phyloP scores from a whole-genome alignment of 2,797 vertebrate genomes.

The Clamator glandarius region DNA sequence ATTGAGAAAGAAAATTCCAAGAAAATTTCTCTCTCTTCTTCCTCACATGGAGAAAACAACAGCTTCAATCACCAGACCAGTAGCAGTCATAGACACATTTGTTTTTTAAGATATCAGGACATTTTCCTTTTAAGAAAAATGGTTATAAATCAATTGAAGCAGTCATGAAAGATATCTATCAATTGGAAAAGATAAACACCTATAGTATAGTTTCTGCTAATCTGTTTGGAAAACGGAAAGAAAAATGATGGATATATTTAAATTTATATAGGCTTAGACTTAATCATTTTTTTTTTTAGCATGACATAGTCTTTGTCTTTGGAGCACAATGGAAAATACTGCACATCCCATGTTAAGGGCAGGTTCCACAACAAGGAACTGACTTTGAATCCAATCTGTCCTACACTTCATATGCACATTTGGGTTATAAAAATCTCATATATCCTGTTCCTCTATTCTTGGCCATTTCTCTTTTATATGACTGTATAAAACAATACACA shows the following conservation, averaged over 20 bases:
- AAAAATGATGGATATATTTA: neutral
- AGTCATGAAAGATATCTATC: neutral
- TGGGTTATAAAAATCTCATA: conserved; percentile 1
- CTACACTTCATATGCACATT: neutral
- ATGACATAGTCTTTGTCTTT: neutral
- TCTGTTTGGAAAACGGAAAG: neutral
- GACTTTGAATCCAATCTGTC: conserved; percentile 22
- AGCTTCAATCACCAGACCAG: neutral
- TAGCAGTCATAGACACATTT: neutral
- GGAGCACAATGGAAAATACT: neutral
- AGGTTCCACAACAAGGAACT: neutral
- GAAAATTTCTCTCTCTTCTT: neutral
- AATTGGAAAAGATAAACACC: neutral
- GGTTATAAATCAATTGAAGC: conserved; percentile 3
- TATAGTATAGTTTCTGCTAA: neutral
- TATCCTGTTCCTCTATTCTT: neutral
- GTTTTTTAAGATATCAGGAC: neutral
- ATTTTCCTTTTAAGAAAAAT: neutral
- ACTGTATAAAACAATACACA: neutral
- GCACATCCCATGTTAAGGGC: neutral
- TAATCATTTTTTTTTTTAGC: neutral
- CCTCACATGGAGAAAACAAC: neutral
- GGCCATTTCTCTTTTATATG: neutral
- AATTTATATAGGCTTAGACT: neutral
- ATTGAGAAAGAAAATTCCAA: neutral